Evolutionary conservation across 2,113 vertebrate species (phyloP), one percentile per base, ranked within the genome.

Genomic region (Thunnus maccoyii): DNA sequence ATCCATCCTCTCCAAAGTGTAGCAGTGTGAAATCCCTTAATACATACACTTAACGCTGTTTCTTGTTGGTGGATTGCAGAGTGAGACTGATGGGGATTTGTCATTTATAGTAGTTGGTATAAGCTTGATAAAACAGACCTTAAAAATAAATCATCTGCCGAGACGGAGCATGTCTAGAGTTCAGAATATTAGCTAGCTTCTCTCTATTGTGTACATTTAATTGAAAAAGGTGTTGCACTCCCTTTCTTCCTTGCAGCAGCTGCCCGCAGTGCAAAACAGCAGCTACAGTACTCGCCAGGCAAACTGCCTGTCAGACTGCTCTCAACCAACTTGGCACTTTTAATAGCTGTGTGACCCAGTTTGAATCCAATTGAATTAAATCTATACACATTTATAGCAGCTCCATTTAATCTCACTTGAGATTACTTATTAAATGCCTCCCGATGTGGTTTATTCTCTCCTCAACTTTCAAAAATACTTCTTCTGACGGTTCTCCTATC

Each of bases 261-360:
- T 55, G 80, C 86, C 76, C 47, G 36, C 72, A 68, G 66, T 58
- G 80, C 68, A 71, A 67, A 75, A 77, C 78, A 64, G 69, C 78
- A 80, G 72, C 64, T 64, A 30, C 66, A 25, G 62, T 63, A 22
- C 44, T 80, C 27, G 76, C 44, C 60, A 56, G 22, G 76, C 77
- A 74, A 81, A 84, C 76, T 68, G 67, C 83, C 83, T 68, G 72
- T 82, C 86, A 85, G 72, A 90, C 57, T 41, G 65, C 86, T 85
- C 78, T 54, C 66, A 50, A 67, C 78, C 82, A 75, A 88, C 89
- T 90, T 77, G 84, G 81, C 88, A 85, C 84, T 88, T 87, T 75
- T 90, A 89, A 93, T 90, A 91, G 80, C 88, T 69, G 71, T 82
- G 83, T 86, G 91, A 93, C 91, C 91, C 89, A 93, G 78, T 93